Evolutionary conservation across 2,113 vertebrate species (phyloP).

Genomic region (Ailurus styani): DNA sequence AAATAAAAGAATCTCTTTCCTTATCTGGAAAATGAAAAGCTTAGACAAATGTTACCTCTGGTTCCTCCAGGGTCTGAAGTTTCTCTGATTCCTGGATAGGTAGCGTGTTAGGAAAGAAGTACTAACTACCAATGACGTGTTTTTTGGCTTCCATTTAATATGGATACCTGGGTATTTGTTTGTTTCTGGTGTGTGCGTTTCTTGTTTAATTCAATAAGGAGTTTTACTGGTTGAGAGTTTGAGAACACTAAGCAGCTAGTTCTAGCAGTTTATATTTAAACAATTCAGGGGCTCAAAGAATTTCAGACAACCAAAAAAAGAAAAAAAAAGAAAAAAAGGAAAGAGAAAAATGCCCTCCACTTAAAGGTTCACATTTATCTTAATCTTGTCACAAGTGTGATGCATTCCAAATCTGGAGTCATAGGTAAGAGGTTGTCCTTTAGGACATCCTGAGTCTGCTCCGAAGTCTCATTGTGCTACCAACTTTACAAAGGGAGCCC

Average conservation of each 20-base stretch:
- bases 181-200: background rate
- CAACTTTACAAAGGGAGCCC: background rate
- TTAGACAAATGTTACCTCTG: background rate
- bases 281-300: background rate
- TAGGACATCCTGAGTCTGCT: background rate
- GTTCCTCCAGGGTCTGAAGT: background rate
- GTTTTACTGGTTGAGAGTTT: background rate
- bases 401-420: background rate
- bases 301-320: background rate
- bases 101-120: conserved; percentile 15
- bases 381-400: background rate
- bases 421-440: rapidly evolving
- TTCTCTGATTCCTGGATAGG: background rate
- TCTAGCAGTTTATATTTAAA: background rate
- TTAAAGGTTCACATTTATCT: background rate
- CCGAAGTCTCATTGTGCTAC: rapidly evolving
- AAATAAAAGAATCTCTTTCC: background rate
- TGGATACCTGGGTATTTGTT: background rate
- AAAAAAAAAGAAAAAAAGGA: background rate
- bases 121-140: background rate
- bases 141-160: conserved; percentile 41
- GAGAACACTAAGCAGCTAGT: background rate
- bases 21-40: background rate
- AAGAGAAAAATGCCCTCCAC: background rate
- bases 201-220: conserved; percentile 7